Percentiles rank a stretch among this genome's conserved stretches.
Evolutionary conservation across 1,140 invertebrate genomes (phyloP).

Genomic region (Chrysoperla carnea): DNA sequence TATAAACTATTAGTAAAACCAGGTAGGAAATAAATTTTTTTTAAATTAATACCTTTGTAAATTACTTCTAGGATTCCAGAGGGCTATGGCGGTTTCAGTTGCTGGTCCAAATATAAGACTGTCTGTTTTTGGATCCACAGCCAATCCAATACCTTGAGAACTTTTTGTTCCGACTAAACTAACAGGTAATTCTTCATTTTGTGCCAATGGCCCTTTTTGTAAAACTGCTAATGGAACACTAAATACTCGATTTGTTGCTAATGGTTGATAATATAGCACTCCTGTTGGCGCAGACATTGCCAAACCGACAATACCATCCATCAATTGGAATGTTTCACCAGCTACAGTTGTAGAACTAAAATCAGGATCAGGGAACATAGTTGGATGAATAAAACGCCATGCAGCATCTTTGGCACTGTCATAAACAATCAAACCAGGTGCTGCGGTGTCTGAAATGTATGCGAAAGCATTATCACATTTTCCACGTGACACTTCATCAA

Average conservation of each 20-base stretch:
- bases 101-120: conserved; percentile 55
- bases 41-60: conserved; percentile 38
- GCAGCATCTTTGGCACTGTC: conserved; percentile 49
- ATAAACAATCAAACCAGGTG: conserved; percentile 55
- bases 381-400: conserved; percentile 55
- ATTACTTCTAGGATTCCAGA: conserved; percentile 53
- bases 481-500: conserved; percentile 44
- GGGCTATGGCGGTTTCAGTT: conserved; percentile 55
- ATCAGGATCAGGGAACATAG: conserved; percentile 67
- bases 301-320: conserved; percentile 66
- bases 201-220: conserved; percentile 43
- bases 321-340: conserved; percentile 46
- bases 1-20: background rate
- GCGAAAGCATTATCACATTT: conserved; percentile 55
- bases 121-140: conserved; percentile 45
- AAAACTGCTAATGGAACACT: conserved; percentile 53
- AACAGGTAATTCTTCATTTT: conserved; percentile 50
- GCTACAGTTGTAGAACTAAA: conserved; percentile 44
- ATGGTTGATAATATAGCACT: conserved; percentile 57
- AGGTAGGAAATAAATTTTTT: too few species aligned
- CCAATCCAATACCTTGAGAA: conserved; percentile 56
- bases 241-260: conserved; percentile 63
- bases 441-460: conserved; percentile 62
- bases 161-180: conserved; percentile 60
- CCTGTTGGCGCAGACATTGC: conserved; percentile 46